These are phyloP conservation scores for Bettongia penicillata DNA, from an alignment of 2,113 vertebrate genomes.

Conservation along the genomic window DNA sequence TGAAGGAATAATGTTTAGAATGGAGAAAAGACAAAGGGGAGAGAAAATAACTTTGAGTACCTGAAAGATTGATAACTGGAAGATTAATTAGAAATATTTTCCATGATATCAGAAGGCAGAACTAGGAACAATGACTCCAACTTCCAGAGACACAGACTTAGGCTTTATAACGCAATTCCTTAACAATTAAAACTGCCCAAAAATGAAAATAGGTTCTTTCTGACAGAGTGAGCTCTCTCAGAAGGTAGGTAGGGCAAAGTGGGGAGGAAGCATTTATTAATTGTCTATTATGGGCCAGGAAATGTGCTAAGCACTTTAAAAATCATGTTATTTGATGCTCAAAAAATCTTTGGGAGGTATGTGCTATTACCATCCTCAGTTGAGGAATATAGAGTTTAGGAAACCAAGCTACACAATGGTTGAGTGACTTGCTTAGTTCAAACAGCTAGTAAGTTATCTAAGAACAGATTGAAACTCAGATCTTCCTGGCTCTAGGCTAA, in stretches of 20 bases:
- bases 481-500: not conserved
- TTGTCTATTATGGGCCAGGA: not conserved
- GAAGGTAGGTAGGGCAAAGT: not conserved
- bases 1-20: too few relatives aligned
- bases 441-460: not conserved
- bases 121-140: not conserved
- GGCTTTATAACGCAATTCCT: not conserved
- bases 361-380: not conserved
- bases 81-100: not conserved
- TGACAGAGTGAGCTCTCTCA: not conserved
- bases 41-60: too few relatives aligned
- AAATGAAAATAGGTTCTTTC: not conserved
- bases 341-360: not conserved
- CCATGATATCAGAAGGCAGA: not conserved
- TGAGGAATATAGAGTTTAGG: too few relatives aligned
- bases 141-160: not conserved
- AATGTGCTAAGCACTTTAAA: not conserved
- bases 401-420: not conserved
- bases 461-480: not conserved
- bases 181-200: not conserved
- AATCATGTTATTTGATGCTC: not conserved
- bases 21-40: too few relatives aligned
- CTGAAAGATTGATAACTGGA: not conserved
- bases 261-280: too few relatives aligned
- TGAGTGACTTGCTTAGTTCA: not conserved